These are phyloP conservation scores for Pocillopora verrucosa DNA, from an alignment of 64 coral and sea anemone genomes.

Conservation along the genomic window DNA sequence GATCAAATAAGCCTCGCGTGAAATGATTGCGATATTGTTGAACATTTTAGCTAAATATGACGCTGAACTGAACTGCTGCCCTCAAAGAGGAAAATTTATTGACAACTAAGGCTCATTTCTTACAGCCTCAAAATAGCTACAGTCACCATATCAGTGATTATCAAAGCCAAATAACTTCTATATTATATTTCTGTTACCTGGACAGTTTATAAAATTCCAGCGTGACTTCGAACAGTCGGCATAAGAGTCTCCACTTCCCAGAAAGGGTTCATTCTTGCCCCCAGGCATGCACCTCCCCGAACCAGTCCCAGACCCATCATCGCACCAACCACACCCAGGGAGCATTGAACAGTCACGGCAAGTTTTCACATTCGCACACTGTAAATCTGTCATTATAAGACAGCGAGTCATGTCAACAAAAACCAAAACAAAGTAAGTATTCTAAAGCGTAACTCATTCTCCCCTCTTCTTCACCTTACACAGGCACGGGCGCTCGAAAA, in stretches of 20 bases:
- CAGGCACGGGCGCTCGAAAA: too few relatives aligned
- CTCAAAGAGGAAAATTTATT: too few relatives aligned
- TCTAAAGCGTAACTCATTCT: too few relatives aligned
- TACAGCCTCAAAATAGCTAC: not conserved
- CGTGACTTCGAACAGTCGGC: not conserved
- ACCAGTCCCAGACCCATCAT: constrained; percentile 75
- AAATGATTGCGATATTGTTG: too few relatives aligned
- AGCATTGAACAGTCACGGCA: constrained; percentile 87
- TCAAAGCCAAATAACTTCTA: not conserved
- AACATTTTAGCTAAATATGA: too few relatives aligned
- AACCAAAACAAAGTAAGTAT: not conserved
- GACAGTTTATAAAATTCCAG: constrained; percentile 65
- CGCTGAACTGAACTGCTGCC: too few relatives aligned
- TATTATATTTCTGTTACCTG: constrained; percentile 35
- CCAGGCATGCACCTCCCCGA: constrained; percentile 61
- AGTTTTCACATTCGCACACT: constrained; percentile 56
- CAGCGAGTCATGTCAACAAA: not conserved
- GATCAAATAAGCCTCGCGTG: too few relatives aligned
- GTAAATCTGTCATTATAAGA: constrained; percentile 26
- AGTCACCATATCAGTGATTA: not conserved
- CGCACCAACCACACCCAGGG: constrained; percentile 98
- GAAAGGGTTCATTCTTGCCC: constrained; percentile 25
- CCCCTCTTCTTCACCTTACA: too few relatives aligned
- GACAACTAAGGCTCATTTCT: too few relatives aligned
- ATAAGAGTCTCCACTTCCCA: not conserved